phyloP scores from a whole-genome alignment of 2,888 invertebrate species.

The Conchocele bisecta region DNA sequence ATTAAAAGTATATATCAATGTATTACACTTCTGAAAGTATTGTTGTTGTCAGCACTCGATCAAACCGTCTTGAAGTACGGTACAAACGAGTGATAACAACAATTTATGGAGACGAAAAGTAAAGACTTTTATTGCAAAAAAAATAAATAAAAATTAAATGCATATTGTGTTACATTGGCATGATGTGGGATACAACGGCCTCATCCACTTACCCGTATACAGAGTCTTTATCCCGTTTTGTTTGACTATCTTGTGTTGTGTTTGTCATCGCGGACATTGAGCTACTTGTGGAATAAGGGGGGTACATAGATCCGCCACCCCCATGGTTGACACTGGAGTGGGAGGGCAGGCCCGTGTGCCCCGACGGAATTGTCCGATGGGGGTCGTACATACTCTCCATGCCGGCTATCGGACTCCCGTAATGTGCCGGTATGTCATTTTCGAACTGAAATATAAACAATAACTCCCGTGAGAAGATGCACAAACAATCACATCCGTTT shows the following conservation, averaged over 20 bases:
- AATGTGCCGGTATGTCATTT: constrained; percentile 75
- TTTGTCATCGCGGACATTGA: constrained; percentile 65
- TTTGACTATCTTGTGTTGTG: constrained; percentile 77
- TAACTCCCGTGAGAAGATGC: no score
- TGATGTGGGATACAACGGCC: no score
- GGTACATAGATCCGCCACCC: constrained; percentile 72
- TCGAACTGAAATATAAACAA: constrained; percentile 78
- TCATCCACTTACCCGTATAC: constrained; percentile 98
- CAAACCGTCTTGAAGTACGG: no score
- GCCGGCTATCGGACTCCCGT: constrained; percentile 70
- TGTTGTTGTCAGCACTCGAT: no score
- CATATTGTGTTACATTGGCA: no score
- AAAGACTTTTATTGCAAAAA: no score
- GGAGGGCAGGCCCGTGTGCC: constrained; percentile 65
- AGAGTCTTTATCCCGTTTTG: constrained; percentile 98
- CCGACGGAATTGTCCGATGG: constrained; percentile 67
- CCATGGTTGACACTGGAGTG: constrained; percentile 71
- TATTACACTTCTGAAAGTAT: no score
- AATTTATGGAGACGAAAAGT: no score
- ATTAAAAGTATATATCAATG: no score
- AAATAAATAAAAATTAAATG: no score
- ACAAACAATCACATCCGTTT: constrained; percentile 27
- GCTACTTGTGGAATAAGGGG: constrained; percentile 71
- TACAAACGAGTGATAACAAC: no score
- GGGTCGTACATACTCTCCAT: constrained; percentile 74